These are phyloP conservation scores for Ecliptopera silaceata DNA, from an alignment of 2,888 invertebrate species.

Conservation along the genomic window DNA sequence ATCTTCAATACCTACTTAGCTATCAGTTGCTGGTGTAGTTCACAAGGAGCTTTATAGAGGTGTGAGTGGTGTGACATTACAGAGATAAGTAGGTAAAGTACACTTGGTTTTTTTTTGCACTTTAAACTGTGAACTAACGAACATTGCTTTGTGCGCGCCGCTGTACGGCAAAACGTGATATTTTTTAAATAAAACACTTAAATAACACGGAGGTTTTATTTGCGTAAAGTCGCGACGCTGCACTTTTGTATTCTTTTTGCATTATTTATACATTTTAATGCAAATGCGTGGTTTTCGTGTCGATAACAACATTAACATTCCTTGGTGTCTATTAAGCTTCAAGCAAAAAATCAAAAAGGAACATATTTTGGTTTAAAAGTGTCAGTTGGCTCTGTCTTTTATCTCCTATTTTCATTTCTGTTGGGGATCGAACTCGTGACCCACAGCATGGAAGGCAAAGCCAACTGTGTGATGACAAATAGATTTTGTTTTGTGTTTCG, in stretches of 20 bases:
- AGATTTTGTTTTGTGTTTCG: too few species aligned
- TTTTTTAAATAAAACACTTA: slow-evolving; percentile 25
- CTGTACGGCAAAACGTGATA: slow-evolving; percentile 16
- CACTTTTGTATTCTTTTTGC: slow-evolving; percentile 12
- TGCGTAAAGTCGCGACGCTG: slow-evolving; percentile 14
- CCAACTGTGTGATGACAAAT: too few species aligned
- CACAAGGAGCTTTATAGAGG: slow-evolving; percentile 14
- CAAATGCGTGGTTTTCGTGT: slow-evolving; percentile 9
- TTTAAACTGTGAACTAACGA: slow-evolving; percentile 19
- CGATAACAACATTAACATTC: slow-evolving; percentile 12
- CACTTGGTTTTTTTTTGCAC: slow-evolving; percentile 28
- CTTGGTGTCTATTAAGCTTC: neutral
- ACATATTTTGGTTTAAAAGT: too few species aligned
- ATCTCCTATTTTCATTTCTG: too few species aligned
- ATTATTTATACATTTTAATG: slow-evolving; percentile 15
- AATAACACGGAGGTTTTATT: slow-evolving; percentile 19
- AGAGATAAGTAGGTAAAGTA: neutral
- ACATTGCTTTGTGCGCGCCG: slow-evolving; percentile 30
- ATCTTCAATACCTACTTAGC: neutral
- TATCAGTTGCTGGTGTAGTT: slow-evolving; percentile 8
- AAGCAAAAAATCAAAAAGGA: neutral
- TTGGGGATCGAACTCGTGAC: too few species aligned
- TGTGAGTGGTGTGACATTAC: slow-evolving; percentile 34
- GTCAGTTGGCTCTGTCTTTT: too few species aligned
- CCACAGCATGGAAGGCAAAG: too few species aligned